Evolutionary conservation across 2,797 vertebrate species (phyloP), one percentile per base, ranked within the genome.

Genomic region (Schizopygopsis malacanthus): DNA sequence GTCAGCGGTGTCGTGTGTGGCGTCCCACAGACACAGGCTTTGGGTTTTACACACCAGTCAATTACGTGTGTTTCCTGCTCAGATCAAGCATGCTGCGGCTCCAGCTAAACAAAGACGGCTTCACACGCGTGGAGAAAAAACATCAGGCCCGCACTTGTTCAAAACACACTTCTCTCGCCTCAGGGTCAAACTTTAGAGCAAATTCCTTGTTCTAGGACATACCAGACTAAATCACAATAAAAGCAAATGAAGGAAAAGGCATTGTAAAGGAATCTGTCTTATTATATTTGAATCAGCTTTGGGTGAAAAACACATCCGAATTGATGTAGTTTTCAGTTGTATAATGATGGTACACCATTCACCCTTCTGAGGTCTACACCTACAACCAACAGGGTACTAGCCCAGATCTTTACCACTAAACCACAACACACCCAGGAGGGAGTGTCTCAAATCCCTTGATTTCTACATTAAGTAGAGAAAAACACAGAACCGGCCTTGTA

Each of bases 31-130:
- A 20, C 56, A 41, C 63, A n/a, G 41, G 25, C n/a, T 33, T 72
- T 12, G 22, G 25, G n/a, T 37, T 33, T 33, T 18, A 65, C 43
- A n/a, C 20, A 13, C 12, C 69, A 12, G 59, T 65, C 28, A 67
- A 54, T 41, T 25, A 77, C 11, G 72, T 43, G 72, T 41, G 72
- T 41, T 45, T 52, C 43, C 78, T 2, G 5, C 15, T 41, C 22
- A 25, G 9, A 65, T 65, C 43, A 50, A 43, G 11, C 59, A 28
- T 13, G 59, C 45, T 33, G 54, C 18, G 11, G 39, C 70, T 37
- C 54, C 41, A 50, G n/a, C 70, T 13, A 75, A 63, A 63, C 45
- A 77, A 67, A 67, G 59, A 39, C 45, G 56, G n/a, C 82, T 67
- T 20, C 43, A 67, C 20, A 77, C 9, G n/a, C 3, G 28, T 43